phyloP scores from a whole-genome alignment of 2,888 invertebrate species.

The Scrobipalpa atriplicella region DNA sequence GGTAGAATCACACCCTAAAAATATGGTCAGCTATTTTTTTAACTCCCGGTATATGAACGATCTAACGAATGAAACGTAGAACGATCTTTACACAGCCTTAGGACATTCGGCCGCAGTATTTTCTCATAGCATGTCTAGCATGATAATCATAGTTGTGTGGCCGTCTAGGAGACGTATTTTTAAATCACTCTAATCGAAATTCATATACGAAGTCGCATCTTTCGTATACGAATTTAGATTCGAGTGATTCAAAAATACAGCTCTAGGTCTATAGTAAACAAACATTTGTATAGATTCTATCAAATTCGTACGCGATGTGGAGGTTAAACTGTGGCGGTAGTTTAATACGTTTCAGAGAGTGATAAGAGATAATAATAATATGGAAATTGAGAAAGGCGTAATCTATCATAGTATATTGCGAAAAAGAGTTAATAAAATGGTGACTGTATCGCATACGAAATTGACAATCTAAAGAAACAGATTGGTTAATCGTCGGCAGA shows the following conservation, averaged over 20 bases:
- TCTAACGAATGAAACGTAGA: slow-evolving; percentile 28
- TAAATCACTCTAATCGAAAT: too few species aligned
- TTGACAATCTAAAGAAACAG: neutral
- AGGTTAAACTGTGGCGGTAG: neutral
- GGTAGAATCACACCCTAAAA: too few species aligned
- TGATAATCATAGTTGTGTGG: neutral
- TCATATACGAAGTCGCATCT: too few species aligned
- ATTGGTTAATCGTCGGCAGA: too few species aligned
- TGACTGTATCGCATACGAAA: neutral
- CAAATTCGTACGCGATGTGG: neutral
- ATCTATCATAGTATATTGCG: neutral
- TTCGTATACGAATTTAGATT: too few species aligned
- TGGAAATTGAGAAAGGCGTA: neutral
- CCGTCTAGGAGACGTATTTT: neutral
- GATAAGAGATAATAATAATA: neutral
- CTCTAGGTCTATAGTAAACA: neutral
- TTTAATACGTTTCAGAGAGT: too few species aligned
- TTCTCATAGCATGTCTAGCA: neutral
- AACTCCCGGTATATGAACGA: too few species aligned
- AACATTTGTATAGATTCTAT: too few species aligned
- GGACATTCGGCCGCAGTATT: slow-evolving; percentile 53
- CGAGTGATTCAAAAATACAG: too few species aligned
- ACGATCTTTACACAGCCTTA: slow-evolving; percentile 61
- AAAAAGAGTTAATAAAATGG: neutral
- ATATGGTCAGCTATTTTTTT: too few species aligned